Percentiles rank a stretch among this genome's conserved stretches.
phyloP scores from a whole-genome alignment of 2,888 invertebrate species.

The Crepidodera aurea region DNA sequence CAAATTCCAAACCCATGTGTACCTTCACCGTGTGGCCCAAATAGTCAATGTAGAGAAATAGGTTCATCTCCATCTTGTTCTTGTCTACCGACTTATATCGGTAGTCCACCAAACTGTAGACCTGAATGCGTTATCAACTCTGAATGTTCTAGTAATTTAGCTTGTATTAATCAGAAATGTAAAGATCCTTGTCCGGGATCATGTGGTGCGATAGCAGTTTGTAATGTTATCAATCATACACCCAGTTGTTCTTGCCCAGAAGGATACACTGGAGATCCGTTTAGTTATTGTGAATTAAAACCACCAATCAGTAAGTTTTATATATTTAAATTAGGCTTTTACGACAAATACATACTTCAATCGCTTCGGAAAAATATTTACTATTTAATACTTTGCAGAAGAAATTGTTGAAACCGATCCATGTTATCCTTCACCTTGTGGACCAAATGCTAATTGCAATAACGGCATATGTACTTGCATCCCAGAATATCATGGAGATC shows the following conservation, averaged over 20 bases:
- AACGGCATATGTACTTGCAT: slow-evolving; percentile 79
- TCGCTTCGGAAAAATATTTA: too few relatives aligned
- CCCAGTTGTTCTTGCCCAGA: slow-evolving; percentile 77
- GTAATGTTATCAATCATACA: slow-evolving; percentile 77
- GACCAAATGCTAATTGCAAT: slow-evolving; percentile 79
- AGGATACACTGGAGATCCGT: slow-evolving; percentile 74
- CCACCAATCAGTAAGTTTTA: neutral
- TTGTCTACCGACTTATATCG: slow-evolving; percentile 76
- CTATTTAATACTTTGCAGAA: too few relatives aligned
- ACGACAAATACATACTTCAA: too few relatives aligned
- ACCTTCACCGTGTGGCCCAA: slow-evolving; percentile 75
- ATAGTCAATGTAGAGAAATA: slow-evolving; percentile 65
- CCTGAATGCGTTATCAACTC: slow-evolving; percentile 79
- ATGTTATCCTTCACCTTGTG: slow-evolving; percentile 84
- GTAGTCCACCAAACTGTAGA: slow-evolving; percentile 74
- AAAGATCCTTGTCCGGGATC: slow-evolving; percentile 79
- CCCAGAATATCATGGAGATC: slow-evolving; percentile 77
- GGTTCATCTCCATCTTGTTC: slow-evolving; percentile 66
- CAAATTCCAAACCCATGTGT: slow-evolving; percentile 67
- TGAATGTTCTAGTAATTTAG: slow-evolving; percentile 73
- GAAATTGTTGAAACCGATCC: slow-evolving; percentile 66
- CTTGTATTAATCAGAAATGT: slow-evolving; percentile 77
- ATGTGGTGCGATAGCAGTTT: slow-evolving; percentile 75
- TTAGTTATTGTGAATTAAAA: slow-evolving; percentile 60
- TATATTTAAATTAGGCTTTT: neutral